phyloP scores from a whole-genome alignment of 2,797 vertebrate species.

The Sciurus vulgaris region DNA sequence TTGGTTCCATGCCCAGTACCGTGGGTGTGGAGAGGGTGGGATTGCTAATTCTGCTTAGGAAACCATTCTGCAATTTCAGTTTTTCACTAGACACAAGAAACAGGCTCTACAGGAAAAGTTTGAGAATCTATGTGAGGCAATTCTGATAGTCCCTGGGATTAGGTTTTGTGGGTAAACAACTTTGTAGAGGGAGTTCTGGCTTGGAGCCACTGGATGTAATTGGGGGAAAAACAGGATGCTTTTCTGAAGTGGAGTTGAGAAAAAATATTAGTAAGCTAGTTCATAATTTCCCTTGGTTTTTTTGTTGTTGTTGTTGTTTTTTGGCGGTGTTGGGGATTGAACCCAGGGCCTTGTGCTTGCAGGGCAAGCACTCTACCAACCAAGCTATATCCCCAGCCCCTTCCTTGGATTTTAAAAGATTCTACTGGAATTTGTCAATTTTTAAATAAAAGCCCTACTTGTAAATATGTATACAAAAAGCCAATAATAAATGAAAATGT shows the following conservation, averaged over 20 bases:
- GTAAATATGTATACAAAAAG: constrained; percentile 4
- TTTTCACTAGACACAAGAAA: not conserved
- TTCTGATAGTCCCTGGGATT: constrained; percentile 10
- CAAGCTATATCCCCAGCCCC: too few relatives aligned
- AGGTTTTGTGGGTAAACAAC: constrained; percentile 38
- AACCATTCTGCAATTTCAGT: constrained; percentile 18
- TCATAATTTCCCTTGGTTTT: not conserved
- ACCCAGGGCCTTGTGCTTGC: too few relatives aligned
- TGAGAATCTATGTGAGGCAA: not conserved
- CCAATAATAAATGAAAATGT: constrained; percentile 31
- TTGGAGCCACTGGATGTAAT: constrained; percentile 32
- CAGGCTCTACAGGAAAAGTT: not conserved
- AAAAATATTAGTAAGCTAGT: constrained; percentile 38
- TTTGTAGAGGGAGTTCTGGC: not conserved
- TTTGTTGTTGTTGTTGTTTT: too few relatives aligned
- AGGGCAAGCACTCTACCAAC: too few relatives aligned
- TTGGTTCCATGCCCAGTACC: too few relatives aligned
- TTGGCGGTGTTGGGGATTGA: too few relatives aligned
- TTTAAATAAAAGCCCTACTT: not conserved
- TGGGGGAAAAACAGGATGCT: not conserved
- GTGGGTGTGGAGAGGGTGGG: too few relatives aligned
- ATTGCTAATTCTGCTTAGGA: not conserved
- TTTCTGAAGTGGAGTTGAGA: constrained; percentile 59
- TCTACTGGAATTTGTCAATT: not conserved
- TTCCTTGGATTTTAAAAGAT: constrained; percentile 49